Base-by-base conservation (phyloP, 1,140 invertebrate species). In the Tetramorium parvispinum region DNA sequence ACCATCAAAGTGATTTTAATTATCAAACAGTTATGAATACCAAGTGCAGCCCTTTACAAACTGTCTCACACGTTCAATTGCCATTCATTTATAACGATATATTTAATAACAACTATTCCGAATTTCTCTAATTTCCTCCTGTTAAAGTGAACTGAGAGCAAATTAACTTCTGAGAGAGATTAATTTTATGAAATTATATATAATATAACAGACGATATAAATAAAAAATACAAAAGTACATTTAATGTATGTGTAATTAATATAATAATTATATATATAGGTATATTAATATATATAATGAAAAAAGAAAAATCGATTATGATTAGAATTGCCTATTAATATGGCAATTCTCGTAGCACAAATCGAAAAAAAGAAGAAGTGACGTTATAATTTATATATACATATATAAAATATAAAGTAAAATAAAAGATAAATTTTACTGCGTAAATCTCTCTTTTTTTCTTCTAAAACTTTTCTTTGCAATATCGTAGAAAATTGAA, bases 1-100 rank as follows among this genome's bases (percentile, higher is more conserved):
- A 53, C 49, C 76, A 40, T 51, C 46, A 37, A 79, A 66, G 40
- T 32, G 13, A 79, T 66, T 79, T 57, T 55, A 66, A 79, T 79
- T 53, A 66, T 65, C 76, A 37, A 43, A 51, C 8, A 24, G 2
- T 43, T 37, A 37, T 21, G 5, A 43, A 70, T 46, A 21, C 18
- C 57, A 57, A 70, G 16, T 43, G 3, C 40, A 40, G 68, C 24
- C n/a, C 13, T 46, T 70, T 55, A 43, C 37, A n/a, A 70, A 27
- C 37, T 40, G 5, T n/a, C 21, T 8, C 53, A 24, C 1, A 37
- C 21, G 18, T 81, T 55, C 37, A 24, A 13, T n/a, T 7, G 49
- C 37, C 18, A 55, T 21, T 63, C 11, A n/a, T 63, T 65, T 32
- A 10, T 18, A 37, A 51, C 8, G 3, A 37, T 78, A 65, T 21